Base-by-base conservation (phyloP, 2,797 vertebrate genomes). In the Helicolenus hilgendorfi region DNA sequence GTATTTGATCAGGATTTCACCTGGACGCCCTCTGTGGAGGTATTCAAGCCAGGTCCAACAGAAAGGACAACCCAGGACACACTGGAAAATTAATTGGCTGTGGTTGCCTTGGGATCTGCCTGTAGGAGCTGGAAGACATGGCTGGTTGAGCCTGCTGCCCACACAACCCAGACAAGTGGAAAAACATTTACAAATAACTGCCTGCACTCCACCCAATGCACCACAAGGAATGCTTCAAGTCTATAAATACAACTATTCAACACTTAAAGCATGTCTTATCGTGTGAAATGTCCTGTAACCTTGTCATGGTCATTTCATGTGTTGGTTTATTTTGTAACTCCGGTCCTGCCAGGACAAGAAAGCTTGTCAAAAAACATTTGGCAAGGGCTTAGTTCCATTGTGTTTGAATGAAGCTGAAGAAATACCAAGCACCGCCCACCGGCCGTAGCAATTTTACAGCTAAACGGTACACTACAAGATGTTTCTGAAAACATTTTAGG, bases 371-470 rank as follows among this genome's bases (percentile, higher is more conserved):
- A 18, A 29, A 8, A 60, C 58, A 62, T 31, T 62, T 20, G 29
- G 18, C 7, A 4, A 18, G 26, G 15, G 15, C 60, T 10, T 31
- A 0, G 8, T 31, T 11, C 4, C 22, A 11, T 56, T 10, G 53
- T 56, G 26, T 29, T 62, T 62, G 15, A 62, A 36, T 36, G 35
- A 36, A 0, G 35, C 35, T 36, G 35, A 4, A 36, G 35, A 36
- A 36, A 36, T 36, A 36, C 35, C 35, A 36, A 36, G 35, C 11
- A 11, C 0, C 35, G 4, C 11, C 35, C 0, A 36, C 11, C 11
- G 11, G 35, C 35, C 35, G 35, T 10, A 36, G 35, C 35, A 38
- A 41, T 41, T 41, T 14, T 41, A 41, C 13, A 41, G 13, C 0
- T 41, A 14, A 41, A 41, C 38, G 4, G 38, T 41, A 41, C 36